Conservation (phyloP, 2,888 invertebrate genomes). For the Leptinotarsa haldemani region DNA sequence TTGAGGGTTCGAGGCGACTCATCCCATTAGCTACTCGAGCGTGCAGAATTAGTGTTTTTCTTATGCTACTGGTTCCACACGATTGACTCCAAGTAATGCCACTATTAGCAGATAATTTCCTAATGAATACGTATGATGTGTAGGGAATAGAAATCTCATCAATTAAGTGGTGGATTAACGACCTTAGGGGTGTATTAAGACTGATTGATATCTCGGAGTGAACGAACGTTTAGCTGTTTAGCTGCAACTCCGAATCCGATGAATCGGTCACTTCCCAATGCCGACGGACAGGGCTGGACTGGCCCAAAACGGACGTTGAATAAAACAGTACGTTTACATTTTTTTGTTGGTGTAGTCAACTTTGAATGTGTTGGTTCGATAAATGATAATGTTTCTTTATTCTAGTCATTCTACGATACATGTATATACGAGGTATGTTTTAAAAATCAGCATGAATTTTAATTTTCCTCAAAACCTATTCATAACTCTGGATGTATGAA, state of each 20-base stretch:
- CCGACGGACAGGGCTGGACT: slow-evolving; percentile 5
- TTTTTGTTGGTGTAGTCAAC: too few relatives aligned
- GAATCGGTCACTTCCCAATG: slow-evolving; percentile 50
- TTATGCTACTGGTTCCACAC: slow-evolving; percentile 52
- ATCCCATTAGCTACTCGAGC: slow-evolving; percentile 45
- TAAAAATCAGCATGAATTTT: too few relatives aligned
- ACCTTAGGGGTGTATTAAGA: slow-evolving; percentile 57
- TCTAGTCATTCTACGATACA: too few relatives aligned
- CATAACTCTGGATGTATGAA: too few relatives aligned
- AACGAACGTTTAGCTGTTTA: slow-evolving; percentile 39
- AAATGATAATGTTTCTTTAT: too few relatives aligned
- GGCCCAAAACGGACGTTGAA: not conserved
- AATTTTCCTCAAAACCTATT: too few relatives aligned
- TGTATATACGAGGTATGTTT: too few relatives aligned
- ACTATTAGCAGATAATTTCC: slow-evolving; percentile 62
- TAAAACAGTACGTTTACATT: not conserved
- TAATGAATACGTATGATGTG: slow-evolving; percentile 62
- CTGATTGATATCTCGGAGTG: slow-evolving; percentile 57
- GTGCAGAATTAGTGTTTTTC: slow-evolving; percentile 47
- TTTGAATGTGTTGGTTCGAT: too few relatives aligned
- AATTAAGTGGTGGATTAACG: slow-evolving; percentile 61
- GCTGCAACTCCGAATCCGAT: slow-evolving; percentile 46
- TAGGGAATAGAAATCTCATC: slow-evolving; percentile 59
- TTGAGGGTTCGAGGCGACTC: slow-evolving; percentile 41
- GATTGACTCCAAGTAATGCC: slow-evolving; percentile 58